These are phyloP conservation scores for Rutpela maculata DNA, from an alignment of 2,888 invertebrate species.

Conservation along the genomic window DNA sequence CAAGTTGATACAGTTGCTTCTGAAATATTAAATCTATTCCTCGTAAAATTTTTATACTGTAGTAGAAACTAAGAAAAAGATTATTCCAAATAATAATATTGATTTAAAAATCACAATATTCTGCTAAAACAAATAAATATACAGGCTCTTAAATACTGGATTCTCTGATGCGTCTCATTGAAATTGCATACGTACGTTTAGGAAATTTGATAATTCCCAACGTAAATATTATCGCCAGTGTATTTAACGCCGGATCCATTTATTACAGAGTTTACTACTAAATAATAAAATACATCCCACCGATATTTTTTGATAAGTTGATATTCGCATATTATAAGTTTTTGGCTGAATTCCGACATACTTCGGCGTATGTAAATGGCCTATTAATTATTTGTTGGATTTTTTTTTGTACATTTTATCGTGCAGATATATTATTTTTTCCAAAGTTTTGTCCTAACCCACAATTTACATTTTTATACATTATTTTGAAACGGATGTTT, in stretches of 20 bases:
- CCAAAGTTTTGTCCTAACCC: no score
- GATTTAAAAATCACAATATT: no score
- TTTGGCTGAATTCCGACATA: not conserved
- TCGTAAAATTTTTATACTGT: no score
- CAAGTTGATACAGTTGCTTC: no score
- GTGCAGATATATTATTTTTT: not conserved
- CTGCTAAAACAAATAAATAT: not conserved
- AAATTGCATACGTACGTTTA: not conserved
- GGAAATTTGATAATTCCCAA: not conserved
- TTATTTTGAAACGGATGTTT: no score
- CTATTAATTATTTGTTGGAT: not conserved
- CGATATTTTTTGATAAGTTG: not conserved
- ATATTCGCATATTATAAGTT: not conserved
- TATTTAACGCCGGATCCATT: not conserved
- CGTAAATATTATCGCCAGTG: not conserved
- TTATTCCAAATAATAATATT: no score
- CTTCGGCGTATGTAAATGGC: not conserved
- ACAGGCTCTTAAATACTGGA: not conserved
- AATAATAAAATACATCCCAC: not conserved
- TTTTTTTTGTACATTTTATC: not conserved
- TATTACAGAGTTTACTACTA: constrained; percentile 7
- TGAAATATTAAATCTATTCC: no score
- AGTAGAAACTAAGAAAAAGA: no score
- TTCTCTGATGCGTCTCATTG: no score
- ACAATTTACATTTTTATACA: no score